Percentiles rank a stretch among this genome's conserved stretches.
Conservation (phyloP, 2,797 vertebrate species). For the Kryptolebias ocellatus region DNA sequence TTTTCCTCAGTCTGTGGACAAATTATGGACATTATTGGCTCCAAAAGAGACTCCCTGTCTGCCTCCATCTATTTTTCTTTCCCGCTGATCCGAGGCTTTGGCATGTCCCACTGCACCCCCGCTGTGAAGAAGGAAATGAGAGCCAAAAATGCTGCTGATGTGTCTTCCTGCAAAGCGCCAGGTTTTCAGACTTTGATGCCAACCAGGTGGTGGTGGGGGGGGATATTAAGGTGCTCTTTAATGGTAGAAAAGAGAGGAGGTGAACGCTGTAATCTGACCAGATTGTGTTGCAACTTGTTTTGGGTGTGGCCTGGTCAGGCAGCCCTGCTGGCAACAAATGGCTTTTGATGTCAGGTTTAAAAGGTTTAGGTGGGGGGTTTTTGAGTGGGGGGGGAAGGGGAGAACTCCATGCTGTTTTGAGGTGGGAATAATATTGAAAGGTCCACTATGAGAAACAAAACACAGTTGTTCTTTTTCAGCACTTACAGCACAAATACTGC, state of each 20-base stretch:
- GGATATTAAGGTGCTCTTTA: conserved; percentile 64
- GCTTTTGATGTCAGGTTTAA: conserved; percentile 70
- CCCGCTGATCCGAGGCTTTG: conserved; percentile 38
- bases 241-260: conserved; percentile 42
- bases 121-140: conserved; percentile 70
- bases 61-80: conserved; percentile 38
- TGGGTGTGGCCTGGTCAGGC: conserved; percentile 59
- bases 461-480: conserved; percentile 6
- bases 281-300: conserved; percentile 60
- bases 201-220: conserved; percentile 53
- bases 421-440: conserved; percentile 50
- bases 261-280: conserved; percentile 67
- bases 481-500: conserved; percentile 15
- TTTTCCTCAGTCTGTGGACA: conserved; percentile 60
- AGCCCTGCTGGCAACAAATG: conserved; percentile 49
- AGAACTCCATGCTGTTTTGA: conserved; percentile 33
- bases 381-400: not conserved
- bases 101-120: conserved; percentile 48
- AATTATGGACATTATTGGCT: conserved; percentile 72
- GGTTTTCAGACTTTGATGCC: conserved; percentile 66
- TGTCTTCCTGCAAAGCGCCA: conserved; percentile 54
- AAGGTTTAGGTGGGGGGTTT: conserved; percentile 46
- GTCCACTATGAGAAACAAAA: conserved; percentile 29
- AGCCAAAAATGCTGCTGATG: conserved; percentile 66
- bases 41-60: conserved; percentile 54